A percentile compares a stretch with the other conserved stretches of the same genome.
These are phyloP conservation scores for Alloplasta piceator DNA, from an alignment of 2,888 invertebrate species.

Conservation along the genomic window DNA sequence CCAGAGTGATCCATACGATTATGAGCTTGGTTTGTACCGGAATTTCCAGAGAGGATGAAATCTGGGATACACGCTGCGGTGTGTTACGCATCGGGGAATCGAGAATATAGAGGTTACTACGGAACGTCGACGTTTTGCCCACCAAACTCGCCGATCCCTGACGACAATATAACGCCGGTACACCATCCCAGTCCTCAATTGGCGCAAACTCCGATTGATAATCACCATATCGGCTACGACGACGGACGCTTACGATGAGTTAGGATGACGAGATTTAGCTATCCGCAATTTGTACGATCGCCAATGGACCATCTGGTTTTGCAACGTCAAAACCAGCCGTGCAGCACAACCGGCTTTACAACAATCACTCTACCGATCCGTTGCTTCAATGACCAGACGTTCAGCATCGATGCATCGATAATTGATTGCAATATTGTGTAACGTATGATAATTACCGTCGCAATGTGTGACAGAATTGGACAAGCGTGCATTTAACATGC, in stretches of 20 bases:
- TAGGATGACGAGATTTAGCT: slow-evolving; percentile 51
- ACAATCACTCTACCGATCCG: slow-evolving; percentile 45
- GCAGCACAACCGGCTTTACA: neutral
- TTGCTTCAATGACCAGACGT: slow-evolving; percentile 75
- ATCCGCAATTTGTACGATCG: slow-evolving; percentile 32
- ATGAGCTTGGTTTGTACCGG: slow-evolving; percentile 58
- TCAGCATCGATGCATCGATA: slow-evolving; percentile 81
- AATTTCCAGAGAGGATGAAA: slow-evolving; percentile 28
- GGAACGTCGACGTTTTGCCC: slow-evolving; percentile 45
- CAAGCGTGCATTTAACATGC: slow-evolving; percentile 70
- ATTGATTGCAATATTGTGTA: slow-evolving; percentile 80
- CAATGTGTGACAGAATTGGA: slow-evolving; percentile 1
- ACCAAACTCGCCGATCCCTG: slow-evolving; percentile 37
- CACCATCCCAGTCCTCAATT: slow-evolving; percentile 2
- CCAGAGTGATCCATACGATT: slow-evolving; percentile 66
- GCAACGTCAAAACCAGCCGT: slow-evolving; percentile 14
- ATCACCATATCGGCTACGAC: slow-evolving; percentile 59
- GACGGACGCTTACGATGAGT: slow-evolving; percentile 48
- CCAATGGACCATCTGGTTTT: slow-evolving; percentile 10
- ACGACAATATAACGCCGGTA: slow-evolving; percentile 27
- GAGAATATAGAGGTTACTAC: slow-evolving; percentile 26
- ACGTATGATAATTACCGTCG: slow-evolving; percentile 33
- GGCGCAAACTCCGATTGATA: slow-evolving; percentile 23
- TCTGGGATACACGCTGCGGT: slow-evolving; percentile 30
- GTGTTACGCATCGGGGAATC: slow-evolving; percentile 56